Percentiles rank a stretch among this genome's conserved stretches.
Conservation (phyloP, 1,140 invertebrate species). For the Daktulosphaira vitifoliae region DNA sequence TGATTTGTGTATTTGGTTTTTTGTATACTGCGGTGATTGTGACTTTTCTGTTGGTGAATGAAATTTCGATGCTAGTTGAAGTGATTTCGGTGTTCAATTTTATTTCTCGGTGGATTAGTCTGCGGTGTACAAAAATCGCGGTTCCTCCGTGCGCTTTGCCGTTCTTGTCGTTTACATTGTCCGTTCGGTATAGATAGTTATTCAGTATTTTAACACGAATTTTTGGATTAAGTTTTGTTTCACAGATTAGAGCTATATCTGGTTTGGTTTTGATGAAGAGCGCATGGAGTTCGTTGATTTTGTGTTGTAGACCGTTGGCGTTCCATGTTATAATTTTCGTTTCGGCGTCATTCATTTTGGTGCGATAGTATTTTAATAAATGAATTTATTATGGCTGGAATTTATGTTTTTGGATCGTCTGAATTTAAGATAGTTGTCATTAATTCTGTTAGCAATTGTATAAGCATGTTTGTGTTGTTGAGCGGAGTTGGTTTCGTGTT, state of each 20-base stretch:
- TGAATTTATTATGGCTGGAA: background rate
- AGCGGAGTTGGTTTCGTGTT: rapidly evolving
- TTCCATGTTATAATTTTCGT: background rate
- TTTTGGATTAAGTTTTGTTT: no score
- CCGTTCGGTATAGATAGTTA: no score
- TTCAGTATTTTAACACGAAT: no score
- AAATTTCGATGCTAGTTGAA: background rate
- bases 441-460: background rate
- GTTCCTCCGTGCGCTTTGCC: no score
- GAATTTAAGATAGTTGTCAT: no score
- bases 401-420: background rate
- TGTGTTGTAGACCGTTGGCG: background rate
- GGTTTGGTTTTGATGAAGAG: background rate
- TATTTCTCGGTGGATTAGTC: background rate
- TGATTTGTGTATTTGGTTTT: background rate
- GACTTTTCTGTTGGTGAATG: background rate
- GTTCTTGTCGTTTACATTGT: no score
- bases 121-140: no score
- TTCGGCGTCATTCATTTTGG: background rate
- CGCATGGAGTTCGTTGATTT: background rate
- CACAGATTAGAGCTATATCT: background rate
- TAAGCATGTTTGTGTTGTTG: background rate
- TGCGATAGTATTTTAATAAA: background rate
- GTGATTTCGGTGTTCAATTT: background rate
- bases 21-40: background rate